Percentiles rank a stretch among this genome's conserved stretches.
Conservation (phyloP, 2,888 invertebrate species). For the Coleophora flavipennella region DNA sequence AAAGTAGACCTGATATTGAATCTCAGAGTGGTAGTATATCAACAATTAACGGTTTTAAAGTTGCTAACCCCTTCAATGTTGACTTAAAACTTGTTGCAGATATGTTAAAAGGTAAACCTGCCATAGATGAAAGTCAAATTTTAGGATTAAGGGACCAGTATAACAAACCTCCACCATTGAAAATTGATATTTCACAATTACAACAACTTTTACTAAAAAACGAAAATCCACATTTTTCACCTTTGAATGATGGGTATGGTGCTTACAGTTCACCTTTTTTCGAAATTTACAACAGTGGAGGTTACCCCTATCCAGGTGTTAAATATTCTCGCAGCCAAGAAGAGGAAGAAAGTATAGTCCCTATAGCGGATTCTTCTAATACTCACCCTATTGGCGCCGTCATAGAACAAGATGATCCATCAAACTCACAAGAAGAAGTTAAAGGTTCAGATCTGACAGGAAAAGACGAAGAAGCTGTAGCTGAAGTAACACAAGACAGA, state of each 20-base stretch:
- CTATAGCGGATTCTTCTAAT: constrained; percentile 53
- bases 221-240: constrained; percentile 35
- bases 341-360: constrained; percentile 56
- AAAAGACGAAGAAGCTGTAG: constrained; percentile 31
- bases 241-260: constrained; percentile 36
- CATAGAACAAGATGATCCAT: constrained; percentile 51
- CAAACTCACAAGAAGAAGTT: constrained; percentile 35
- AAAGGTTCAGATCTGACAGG: constrained; percentile 36
- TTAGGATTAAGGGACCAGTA: constrained; percentile 42
- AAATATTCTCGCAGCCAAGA: constrained; percentile 66
- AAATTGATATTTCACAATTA: constrained; percentile 49
- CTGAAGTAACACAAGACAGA: constrained; percentile 31
- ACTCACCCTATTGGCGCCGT: constrained; percentile 65
- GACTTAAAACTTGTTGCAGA: constrained; percentile 63
- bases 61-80: constrained; percentile 67
- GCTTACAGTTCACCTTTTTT: constrained; percentile 42
- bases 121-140: constrained; percentile 45
- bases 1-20: constrained; percentile 48
- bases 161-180: constrained; percentile 40
- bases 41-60: constrained; percentile 62
- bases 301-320: constrained; percentile 53
- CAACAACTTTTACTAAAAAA: constrained; percentile 49
- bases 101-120: constrained; percentile 56
- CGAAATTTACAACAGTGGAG: constrained; percentile 44
- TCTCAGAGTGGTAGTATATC: constrained; percentile 36